Base-by-base conservation (phyloP, 1,140 invertebrate genomes). In the Whitmania pigra region DNA sequence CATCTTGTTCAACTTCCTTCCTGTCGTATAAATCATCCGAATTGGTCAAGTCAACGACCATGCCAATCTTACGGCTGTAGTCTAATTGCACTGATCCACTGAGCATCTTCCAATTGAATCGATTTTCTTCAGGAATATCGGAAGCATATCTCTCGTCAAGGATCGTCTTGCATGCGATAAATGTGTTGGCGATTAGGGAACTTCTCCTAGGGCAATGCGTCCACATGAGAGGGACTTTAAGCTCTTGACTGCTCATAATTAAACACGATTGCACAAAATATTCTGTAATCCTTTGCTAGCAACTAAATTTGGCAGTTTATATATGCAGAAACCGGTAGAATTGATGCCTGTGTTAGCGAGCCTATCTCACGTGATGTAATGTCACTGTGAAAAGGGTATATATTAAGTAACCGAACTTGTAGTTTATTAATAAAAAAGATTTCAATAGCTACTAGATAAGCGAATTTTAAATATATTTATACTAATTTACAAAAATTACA, bases 11-110 rank as follows among this genome's bases (percentile, higher is more conserved):
- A 13, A 98, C 84, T 71, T 88, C 87, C 25, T 84, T 79, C 74
- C 88, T 89, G 74, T 94, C 85, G 80, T 99, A 99, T 83, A 95
- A 99, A 71, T 94, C 84, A 73, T 84, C 87, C 5, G 96, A 97
- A 79, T 97, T 95, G 6, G 95, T 98, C 66, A 99, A 83, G 83
- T 98, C 94, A 73, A 99, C 90, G 91, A 95, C 94, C 22, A 99
- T 80, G 0, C 95, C 94, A 68, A 99, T 82, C 43, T 78, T 92
- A 93, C 17, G 88, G 79, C 89, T 91, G 22, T 31, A 17, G 22
- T 25, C 0, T n/a, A 63, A 31, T 31, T 22, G 29, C 57, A 63
- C 43, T 17, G 29, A 63, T 6, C 11, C 11, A 63, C 11, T 25
- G 22, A 96, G 80, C 89, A 94, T 93, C 66, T 88, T 85, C 0